Evolutionary conservation across 2,797 vertebrate genomes (phyloP).

Genomic region (Falco naumanni): DNA sequence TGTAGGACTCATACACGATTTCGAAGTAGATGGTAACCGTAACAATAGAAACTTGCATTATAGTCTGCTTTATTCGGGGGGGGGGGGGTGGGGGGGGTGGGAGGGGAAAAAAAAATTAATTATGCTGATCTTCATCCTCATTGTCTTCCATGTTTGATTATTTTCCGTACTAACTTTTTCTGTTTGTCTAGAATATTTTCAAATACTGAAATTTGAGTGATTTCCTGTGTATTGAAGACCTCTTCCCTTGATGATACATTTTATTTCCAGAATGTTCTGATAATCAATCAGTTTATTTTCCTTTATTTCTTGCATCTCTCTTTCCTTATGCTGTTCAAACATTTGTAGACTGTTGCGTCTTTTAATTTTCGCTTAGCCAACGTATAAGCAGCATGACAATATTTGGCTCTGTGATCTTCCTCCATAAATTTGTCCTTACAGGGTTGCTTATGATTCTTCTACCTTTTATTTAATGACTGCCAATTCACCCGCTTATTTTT

Average conservation of each 20-base stretch:
- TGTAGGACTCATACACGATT: neutral
- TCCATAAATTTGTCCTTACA: neutral
- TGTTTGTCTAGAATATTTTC: neutral
- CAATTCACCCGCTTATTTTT: neutral
- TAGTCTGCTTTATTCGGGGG: no score
- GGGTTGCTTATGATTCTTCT: neutral
- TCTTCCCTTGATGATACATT: neutral
- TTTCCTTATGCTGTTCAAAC: conserved; percentile 1
- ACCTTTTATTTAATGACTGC: neutral
- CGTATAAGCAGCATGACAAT: neutral
- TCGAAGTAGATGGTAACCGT: neutral
- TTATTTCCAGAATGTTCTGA: neutral
- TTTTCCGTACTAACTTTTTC: neutral
- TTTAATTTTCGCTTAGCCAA: neutral
- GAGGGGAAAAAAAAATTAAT: neutral
- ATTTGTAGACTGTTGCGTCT: neutral
- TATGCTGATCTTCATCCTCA: neutral
- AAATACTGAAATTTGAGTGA: neutral
- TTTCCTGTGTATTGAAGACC: neutral
- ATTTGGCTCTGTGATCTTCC: neutral
- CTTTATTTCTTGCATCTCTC: neutral
- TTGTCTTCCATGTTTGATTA: neutral
- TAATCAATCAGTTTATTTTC: neutral
- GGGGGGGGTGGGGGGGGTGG: no score
- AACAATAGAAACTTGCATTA: neutral